These are phyloP conservation scores for Cyanoramphus novaezelandiae DNA, from an alignment of 2,113 vertebrate species.

Conservation along the genomic window DNA sequence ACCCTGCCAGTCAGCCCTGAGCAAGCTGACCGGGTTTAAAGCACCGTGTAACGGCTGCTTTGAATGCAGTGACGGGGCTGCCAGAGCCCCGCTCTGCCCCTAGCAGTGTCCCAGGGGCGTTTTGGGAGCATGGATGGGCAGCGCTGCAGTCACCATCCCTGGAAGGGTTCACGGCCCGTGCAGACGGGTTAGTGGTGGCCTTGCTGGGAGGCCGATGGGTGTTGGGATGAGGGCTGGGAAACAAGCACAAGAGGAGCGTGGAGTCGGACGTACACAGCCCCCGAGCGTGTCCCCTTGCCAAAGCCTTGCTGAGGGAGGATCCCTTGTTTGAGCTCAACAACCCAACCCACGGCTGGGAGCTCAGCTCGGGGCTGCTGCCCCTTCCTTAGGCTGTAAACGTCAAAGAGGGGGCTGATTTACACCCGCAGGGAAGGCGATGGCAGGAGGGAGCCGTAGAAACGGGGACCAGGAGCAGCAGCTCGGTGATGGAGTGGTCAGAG, in stretches of 20 bases:
- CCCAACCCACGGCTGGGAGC: background rate
- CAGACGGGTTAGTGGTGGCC: background rate
- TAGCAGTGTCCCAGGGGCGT: accelerated
- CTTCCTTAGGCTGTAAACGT: background rate
- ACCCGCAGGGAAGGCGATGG: background rate
- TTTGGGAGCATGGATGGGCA: background rate
- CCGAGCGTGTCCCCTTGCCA: accelerated
- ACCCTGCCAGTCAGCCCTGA: background rate
- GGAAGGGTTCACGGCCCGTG: background rate
- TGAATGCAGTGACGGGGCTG: accelerated
- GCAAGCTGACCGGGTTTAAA: background rate
- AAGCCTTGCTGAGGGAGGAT: background rate
- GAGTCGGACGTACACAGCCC: background rate
- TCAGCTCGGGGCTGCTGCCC: background rate
- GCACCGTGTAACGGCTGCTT: background rate
- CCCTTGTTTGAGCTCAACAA: background rate
- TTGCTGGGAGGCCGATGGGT: background rate
- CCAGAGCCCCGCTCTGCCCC: background rate
- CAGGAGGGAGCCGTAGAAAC: background rate
- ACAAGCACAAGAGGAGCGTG: accelerated
- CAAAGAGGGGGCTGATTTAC: background rate
- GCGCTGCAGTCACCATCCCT: background rate
- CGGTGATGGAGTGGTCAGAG: background rate
- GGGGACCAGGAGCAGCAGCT: background rate
- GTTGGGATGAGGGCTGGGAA: background rate